A percentile compares a stretch with the other conserved stretches of the same genome.
These are phyloP conservation scores for Malurus elegans DNA, from an alignment of 2,113 vertebrate genomes.

Conservation along the genomic window DNA sequence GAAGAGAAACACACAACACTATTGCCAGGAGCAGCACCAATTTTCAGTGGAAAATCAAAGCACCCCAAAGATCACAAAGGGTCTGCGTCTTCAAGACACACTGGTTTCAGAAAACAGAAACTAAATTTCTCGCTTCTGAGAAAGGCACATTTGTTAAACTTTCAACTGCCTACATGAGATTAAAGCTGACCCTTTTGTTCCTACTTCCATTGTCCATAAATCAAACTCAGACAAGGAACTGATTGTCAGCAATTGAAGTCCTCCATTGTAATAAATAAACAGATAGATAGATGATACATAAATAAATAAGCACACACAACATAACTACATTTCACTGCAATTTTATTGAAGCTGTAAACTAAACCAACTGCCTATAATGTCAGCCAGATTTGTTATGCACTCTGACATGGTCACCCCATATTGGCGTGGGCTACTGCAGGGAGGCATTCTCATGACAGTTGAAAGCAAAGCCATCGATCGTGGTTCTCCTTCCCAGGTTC, in stretches of 20 bases:
- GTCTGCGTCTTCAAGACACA: background rate
- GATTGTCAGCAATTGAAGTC: background rate
- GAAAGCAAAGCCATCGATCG: background rate
- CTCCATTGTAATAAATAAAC: background rate
- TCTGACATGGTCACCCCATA: background rate
- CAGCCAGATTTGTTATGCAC: conserved; percentile 11
- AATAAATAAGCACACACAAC: background rate
- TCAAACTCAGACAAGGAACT: background rate
- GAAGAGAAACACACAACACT: background rate
- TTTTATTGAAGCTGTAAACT: conserved; percentile 14
- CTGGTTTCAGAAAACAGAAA: background rate
- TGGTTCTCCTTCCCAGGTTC: background rate
- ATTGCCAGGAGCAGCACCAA: background rate
- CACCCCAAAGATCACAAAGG: background rate
- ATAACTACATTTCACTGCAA: background rate
- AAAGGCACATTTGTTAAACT: background rate
- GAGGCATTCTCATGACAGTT: background rate
- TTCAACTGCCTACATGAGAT: background rate
- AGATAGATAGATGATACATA: background rate
- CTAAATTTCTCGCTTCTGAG: background rate
- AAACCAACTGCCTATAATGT: background rate
- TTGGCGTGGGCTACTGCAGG: background rate
- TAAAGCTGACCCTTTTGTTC: background rate
- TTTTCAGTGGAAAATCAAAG: background rate
- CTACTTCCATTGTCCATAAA: background rate